Evolutionary conservation across 2,113 vertebrate genomes (phyloP).

Genomic region (Edolisoma coerulescens): DNA sequence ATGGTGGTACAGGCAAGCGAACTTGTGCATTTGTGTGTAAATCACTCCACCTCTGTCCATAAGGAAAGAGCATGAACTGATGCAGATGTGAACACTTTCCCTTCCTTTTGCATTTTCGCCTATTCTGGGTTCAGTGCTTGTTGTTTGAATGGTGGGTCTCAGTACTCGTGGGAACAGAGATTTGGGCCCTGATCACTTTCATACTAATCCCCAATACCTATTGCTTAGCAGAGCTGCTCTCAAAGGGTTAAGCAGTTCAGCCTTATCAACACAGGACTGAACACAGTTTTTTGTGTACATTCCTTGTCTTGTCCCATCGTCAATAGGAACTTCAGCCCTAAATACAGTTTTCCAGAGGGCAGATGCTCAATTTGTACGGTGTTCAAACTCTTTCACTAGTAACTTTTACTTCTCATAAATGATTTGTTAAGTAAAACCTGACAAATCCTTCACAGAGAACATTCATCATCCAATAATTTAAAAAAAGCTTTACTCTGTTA

Average conservation of each 20-base stretch:
- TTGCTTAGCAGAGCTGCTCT: not conserved
- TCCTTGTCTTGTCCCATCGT: not conserved
- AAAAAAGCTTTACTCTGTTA: not conserved
- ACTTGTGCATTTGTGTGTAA: not conserved
- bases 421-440: not conserved
- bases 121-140: not conserved
- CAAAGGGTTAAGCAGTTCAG: not conserved
- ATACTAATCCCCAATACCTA: not conserved
- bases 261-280: not conserved
- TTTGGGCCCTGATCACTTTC: not conserved
- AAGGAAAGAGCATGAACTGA: not conserved
- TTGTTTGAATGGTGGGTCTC: not conserved
- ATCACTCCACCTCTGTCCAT: fast-evolving
- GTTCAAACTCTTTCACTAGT: not conserved
- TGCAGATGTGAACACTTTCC: not conserved
- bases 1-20: fast-evolving
- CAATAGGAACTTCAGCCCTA: not conserved
- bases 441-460: not conserved
- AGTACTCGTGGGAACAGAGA: not conserved
- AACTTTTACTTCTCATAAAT: not conserved
- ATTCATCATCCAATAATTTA: not conserved
- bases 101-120: not conserved
- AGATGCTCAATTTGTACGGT: not conserved
- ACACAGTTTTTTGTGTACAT: not conserved
- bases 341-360: not conserved